A percentile compares a stretch with the other conserved stretches of the same genome.
These are phyloP conservation scores for Dasypus novemcinctus DNA, from an alignment of 2,113 vertebrate species.

Conservation along the genomic window DNA sequence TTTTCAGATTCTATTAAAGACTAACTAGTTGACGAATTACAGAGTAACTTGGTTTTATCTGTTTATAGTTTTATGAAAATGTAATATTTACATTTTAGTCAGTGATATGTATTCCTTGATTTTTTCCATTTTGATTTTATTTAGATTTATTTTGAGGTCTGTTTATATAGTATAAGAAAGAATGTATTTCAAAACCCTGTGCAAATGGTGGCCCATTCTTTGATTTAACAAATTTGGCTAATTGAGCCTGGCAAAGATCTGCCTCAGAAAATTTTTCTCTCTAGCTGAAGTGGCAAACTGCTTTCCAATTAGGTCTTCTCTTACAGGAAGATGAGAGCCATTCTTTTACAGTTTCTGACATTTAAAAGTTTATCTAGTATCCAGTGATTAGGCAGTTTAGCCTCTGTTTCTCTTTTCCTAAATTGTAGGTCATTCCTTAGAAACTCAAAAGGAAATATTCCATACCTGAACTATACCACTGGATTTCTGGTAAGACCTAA, in stretches of 20 bases:
- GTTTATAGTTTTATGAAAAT: neutral
- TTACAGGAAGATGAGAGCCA: neutral
- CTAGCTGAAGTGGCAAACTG: neutral
- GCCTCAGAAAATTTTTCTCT: neutral
- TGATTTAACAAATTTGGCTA: neutral
- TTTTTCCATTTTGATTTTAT: neutral
- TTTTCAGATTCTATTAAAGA: slow-evolving; percentile 1
- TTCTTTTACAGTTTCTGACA: neutral
- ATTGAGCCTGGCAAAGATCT: neutral
- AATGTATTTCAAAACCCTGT: neutral
- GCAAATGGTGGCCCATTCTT: neutral
- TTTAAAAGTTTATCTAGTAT: neutral
- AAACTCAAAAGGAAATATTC: slow-evolving; percentile 31
- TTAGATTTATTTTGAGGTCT: neutral
- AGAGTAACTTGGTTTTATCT: neutral
- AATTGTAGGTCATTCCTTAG: slow-evolving; percentile 13
- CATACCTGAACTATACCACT: slow-evolving; percentile 44
- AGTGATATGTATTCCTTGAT: neutral
- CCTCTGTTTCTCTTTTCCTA: neutral
- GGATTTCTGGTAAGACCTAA: slow-evolving; percentile 66
- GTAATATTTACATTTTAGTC: neutral
- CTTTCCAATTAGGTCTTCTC: neutral
- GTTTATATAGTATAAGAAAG: neutral
- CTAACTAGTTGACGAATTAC: neutral
- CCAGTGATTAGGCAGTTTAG: neutral